Evolutionary conservation across 2,113 vertebrate genomes (phyloP).

Genomic region (Turnix velox): DNA sequence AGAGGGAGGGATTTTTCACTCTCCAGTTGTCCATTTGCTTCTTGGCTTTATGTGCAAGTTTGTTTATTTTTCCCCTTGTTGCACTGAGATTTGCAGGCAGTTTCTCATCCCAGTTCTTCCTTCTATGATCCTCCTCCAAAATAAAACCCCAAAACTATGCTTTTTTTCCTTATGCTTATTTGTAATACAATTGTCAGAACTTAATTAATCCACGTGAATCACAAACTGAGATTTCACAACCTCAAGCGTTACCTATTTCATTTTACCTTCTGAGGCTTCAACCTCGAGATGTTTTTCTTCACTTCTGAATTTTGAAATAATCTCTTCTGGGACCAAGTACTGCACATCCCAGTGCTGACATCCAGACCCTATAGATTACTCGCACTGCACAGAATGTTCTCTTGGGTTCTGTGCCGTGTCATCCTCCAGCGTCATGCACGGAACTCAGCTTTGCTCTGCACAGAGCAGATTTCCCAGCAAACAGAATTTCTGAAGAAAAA

Average conservation of each 20-base stretch:
- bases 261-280: background rate
- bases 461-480: background rate
- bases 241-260: background rate
- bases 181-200: background rate
- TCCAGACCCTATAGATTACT: background rate
- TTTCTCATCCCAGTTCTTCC: background rate
- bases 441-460: background rate
- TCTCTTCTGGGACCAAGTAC: background rate
- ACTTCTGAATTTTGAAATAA: background rate
- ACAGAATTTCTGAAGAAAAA: too few relatives aligned
- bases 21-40: background rate
- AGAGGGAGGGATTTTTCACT: background rate
- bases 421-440: rapidly evolving
- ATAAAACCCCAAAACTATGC: background rate
- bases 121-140: background rate
- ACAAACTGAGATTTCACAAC: background rate
- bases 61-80: background rate
- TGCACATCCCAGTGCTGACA: background rate
- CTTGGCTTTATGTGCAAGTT: background rate
- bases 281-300: background rate
- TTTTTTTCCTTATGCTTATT: background rate
- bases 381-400: background rate
- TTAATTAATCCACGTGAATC: background rate
- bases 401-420: background rate
- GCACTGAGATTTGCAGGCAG: background rate